Evolutionary conservation across 2,113 vertebrate species (phyloP), one percentile per base, ranked within the genome.

Genomic region (Varanus salvator): DNA sequence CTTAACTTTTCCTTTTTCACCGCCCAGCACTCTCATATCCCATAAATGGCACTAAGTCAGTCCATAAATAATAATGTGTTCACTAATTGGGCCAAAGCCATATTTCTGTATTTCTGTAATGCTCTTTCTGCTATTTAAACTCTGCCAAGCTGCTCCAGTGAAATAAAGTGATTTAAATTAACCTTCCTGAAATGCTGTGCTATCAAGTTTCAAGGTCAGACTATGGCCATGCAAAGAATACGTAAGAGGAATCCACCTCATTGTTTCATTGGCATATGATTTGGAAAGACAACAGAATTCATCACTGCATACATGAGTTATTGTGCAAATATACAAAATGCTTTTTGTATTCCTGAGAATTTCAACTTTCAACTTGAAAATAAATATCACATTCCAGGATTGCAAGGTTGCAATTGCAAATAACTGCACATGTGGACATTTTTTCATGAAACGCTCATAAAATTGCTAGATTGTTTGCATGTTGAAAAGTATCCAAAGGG

Each of bases 51-150:
- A 94, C 86, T 89, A 93, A 80, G 75, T 90, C 95, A 93, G 57
- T 86, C 86, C 91, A 94, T 93, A 94, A 96, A 96, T 92, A 96
- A 93, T 91, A 87, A 94, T 25, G 31, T 69, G 68, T 27, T 87
- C 83, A 27, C 72, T 96, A 94, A 90, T 69, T 90, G 80, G 75
- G 83, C 77, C 34, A 31, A 68, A 88, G 71, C 0, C 0, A 25
- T 86, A 21, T 9, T 86, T 93, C 31, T 74, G 75, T 23, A 19
- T 25, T 90, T 94, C 90, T 64, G 84, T 90, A 90, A 88, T 87
- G 29, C 0, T 1, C 78, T 90, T 50, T 85, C 0, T 89, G 38
- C 80, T 87, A 72, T 66, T 81, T 89, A 92, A 92, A 6, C 31
- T 74, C 9, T 69, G 31, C 75, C 60, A 92, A 14, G 69, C 8